Conservation (phyloP, 2,888 invertebrate genomes). For the Plebejus melissa region DNA sequence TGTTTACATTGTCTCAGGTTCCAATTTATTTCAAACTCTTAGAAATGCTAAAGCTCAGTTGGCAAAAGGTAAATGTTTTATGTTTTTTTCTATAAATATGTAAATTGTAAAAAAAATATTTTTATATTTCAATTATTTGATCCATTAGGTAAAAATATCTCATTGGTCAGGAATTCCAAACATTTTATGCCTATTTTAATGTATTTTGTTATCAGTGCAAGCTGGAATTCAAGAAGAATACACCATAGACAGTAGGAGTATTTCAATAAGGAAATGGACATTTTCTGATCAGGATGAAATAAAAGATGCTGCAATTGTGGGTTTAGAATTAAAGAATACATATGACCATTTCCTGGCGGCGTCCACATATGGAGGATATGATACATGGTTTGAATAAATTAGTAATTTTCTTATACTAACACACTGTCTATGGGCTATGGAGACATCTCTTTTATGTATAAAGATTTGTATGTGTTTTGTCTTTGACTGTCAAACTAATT, state of each 20-base stretch:
- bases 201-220: constrained; percentile 73
- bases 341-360: constrained; percentile 93
- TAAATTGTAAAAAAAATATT: too few species aligned
- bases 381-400: constrained; percentile 66
- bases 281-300: constrained; percentile 86
- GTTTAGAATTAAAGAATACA: constrained; percentile 83
- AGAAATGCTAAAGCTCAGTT: constrained; percentile 88
- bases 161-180: neutral
- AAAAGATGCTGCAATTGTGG: constrained; percentile 88
- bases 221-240: constrained; percentile 82
- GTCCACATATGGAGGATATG: constrained; percentile 87
- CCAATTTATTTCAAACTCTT: constrained; percentile 88
- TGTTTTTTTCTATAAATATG: constrained; percentile 4
- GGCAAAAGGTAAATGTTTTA: constrained; percentile 82
- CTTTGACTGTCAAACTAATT: too few species aligned
- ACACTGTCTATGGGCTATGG: too few species aligned
- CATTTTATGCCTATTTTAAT: constrained; percentile 25
- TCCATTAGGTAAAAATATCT: too few species aligned
- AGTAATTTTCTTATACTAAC: too few species aligned
- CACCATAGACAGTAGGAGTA: constrained; percentile 77
- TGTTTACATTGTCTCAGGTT: constrained; percentile 86
- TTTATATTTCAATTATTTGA: too few species aligned
- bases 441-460: too few species aligned
- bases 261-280: constrained; percentile 92
- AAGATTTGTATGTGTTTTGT: too few species aligned